Evolutionary conservation across 1,140 invertebrate species (phyloP).

Genomic region (Solenopsis fugax): DNA sequence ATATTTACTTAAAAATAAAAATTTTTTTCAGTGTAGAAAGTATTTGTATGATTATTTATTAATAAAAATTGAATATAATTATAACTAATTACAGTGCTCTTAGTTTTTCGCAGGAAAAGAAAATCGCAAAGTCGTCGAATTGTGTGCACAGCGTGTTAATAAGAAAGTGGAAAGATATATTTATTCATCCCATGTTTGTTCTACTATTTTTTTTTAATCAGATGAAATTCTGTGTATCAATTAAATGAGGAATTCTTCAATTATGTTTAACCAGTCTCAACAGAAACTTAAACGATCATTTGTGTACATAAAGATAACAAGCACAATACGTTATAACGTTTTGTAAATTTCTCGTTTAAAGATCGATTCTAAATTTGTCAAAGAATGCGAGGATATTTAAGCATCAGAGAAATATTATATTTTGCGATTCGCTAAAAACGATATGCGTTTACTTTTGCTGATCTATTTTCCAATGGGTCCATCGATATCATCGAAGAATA

Average conservation of each 20-base stretch:
- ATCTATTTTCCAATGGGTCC: neutral
- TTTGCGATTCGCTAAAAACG: neutral
- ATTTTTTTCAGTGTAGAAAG: no score
- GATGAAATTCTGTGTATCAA: neutral
- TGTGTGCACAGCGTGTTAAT: neutral
- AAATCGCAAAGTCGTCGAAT: no score
- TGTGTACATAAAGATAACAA: neutral
- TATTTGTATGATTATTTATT: no score
- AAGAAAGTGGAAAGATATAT: neutral
- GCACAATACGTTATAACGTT: neutral
- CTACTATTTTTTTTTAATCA: neutral
- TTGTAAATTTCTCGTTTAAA: neutral
- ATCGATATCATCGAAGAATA: no score
- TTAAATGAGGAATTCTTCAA: neutral
- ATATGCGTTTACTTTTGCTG: neutral
- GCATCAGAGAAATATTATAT: neutral
- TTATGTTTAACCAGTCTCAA: neutral
- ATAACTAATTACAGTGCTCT: no score
- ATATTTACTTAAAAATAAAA: no score
- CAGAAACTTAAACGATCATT: neutral
- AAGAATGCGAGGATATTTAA: no score
- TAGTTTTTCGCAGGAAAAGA: no score
- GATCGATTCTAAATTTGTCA: slow-evolving; percentile 4
- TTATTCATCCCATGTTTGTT: neutral
- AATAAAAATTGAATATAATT: no score